A percentile compares a stretch with the other conserved stretches of the same genome.
Conservation (phyloP, 2,888 invertebrate genomes). For the Caenorhabditis japonica region DNA sequence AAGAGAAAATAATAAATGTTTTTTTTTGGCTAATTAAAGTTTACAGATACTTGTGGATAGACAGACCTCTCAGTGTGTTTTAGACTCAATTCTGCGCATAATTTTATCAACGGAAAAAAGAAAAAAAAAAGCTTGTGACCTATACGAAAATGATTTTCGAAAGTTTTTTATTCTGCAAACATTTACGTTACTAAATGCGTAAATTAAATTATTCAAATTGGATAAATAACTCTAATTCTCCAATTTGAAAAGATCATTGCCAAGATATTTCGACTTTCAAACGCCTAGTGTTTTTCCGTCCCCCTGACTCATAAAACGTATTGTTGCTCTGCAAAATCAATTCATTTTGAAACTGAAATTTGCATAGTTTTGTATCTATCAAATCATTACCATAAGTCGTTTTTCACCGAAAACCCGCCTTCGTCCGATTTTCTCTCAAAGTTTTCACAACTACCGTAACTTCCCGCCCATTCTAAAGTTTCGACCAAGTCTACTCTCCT, state of each 20-base stretch:
- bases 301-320: too few species aligned
- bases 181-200: constrained; percentile 11
- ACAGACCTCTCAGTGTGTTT: too few species aligned
- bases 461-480: constrained; percentile 47
- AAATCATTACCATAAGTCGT: constrained; percentile 35
- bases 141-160: constrained; percentile 26
- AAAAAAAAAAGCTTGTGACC: constrained; percentile 27
- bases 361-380: constrained; percentile 30
- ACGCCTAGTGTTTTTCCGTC: not conserved
- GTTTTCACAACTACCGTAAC: constrained; percentile 37
- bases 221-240: too few species aligned
- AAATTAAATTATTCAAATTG: constrained; percentile 23
- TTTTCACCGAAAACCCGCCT: constrained; percentile 36
- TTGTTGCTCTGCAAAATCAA: not conserved
- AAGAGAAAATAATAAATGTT: too few species aligned
- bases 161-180: not conserved
- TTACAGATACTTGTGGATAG: too few species aligned
- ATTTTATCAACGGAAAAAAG: constrained; percentile 4
- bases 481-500: constrained; percentile 26
- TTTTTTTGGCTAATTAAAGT: too few species aligned
- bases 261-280: not conserved
- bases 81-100: constrained; percentile 23
- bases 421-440: constrained; percentile 23
- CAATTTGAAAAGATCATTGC: too few species aligned
- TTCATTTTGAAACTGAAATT: constrained; percentile 16